Base-by-base conservation (phyloP, 2,888 invertebrate species). In the Pterostichus madidus region DNA sequence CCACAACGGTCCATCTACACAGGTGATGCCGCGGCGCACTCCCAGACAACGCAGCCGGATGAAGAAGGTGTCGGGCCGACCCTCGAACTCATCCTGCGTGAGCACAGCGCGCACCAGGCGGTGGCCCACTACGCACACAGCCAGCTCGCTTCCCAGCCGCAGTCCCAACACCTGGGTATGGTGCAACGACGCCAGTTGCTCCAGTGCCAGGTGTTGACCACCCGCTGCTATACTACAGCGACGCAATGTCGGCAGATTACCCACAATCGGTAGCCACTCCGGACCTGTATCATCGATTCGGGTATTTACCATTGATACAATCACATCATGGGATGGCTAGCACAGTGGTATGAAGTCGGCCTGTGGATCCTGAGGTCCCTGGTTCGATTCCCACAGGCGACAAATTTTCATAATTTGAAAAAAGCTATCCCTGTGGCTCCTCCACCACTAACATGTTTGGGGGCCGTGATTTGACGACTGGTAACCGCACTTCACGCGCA, bases 1-100 rank as follows among this genome's bases (percentile, higher is more conserved):
- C 94, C 95, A 95, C 17, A 92, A 86, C 0, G 90, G 88, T 0
- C 95, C 95, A 83, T 95, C 95, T 1, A 92, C 91, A 85, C 95
- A 95, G 1, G 95, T 92, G 17, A 95, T 91, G 92, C 93, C 93
- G 90, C 90, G 91, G 84, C 89, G 90, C 0, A 91, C 91, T 31
- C 94, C 94, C 92, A 94, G 92, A 13, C 93, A 93, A 32, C 94
- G 90, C 11, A 94, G 87, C 39, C 92, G 90, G 13, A 93, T 88
- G 85, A 94, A 94, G 86, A 94, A 93, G 84, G 92, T 93, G 87
- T 94, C 92, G 0, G 95, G 95, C 24, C 95, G 89, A 0, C 93
- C 94, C 83, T 93, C 92, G 85, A 91, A 95, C 24, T 92, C 93
- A 80, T 94, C 93, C 11, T 90, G 88, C 0, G 89, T 88, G 68